A percentile compares a stretch with the other conserved stretches of the same genome.
Conservation (phyloP, 2,113 vertebrate genomes). For the Dromaius novaehollandiae region DNA sequence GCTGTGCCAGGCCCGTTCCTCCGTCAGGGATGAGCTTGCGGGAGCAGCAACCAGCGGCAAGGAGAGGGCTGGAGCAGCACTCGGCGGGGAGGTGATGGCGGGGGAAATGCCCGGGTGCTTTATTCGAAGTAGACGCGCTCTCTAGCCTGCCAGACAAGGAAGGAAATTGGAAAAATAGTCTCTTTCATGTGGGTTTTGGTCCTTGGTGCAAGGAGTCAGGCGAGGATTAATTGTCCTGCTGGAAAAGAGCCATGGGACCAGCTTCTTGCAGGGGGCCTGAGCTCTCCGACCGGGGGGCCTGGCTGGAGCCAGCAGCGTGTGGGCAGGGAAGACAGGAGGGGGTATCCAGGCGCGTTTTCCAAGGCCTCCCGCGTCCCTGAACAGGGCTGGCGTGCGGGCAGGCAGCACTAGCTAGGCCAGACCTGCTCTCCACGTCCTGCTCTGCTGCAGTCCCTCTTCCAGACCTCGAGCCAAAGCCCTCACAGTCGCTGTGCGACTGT, state of each 20-base stretch:
- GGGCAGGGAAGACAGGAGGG: not conserved
- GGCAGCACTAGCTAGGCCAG: not conserved
- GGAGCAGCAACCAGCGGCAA: not conserved
- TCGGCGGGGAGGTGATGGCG: not conserved
- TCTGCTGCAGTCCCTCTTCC: too few relatives aligned
- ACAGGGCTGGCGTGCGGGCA: not conserved
- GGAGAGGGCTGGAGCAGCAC: not conserved
- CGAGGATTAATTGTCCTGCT: conserved; percentile 33
- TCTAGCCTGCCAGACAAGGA: not conserved
- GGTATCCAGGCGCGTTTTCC: fast-evolving
- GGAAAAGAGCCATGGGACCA: not conserved
- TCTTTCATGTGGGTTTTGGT: conserved; percentile 47
- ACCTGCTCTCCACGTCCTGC: not conserved
- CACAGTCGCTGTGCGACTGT: fast-evolving
- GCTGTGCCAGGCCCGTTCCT: not conserved
- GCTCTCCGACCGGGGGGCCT: not conserved
- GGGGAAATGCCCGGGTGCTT: not conserved
- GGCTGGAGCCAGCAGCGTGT: fast-evolving
- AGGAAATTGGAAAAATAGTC: not conserved
- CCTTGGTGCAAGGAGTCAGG: not conserved
- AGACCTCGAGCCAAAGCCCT: too few relatives aligned
- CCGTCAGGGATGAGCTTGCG: not conserved
- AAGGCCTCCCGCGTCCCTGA: not conserved
- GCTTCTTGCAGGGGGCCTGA: not conserved
- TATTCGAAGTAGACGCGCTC: not conserved